Base-by-base conservation (phyloP, 2,888 invertebrate genomes). In the Rhamnusium bicolor region DNA sequence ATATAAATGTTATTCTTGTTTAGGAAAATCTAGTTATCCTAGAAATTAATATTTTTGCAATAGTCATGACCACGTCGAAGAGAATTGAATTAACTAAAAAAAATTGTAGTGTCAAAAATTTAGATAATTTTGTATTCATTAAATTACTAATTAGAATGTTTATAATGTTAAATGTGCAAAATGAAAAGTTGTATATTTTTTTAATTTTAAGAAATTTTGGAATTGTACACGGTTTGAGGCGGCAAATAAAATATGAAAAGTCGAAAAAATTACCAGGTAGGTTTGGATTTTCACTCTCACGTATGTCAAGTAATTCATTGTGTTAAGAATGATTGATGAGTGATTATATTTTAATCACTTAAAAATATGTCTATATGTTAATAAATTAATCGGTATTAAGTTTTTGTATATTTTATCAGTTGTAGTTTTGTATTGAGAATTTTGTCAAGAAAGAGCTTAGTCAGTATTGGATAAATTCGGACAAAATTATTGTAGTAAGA, bases 121-220 rank as follows among this genome's bases (percentile, higher is more conserved):
- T 65, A 65, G 65, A 53, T 53, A 65, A 32, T 65, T 65, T 65
- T 65, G n/a, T 65, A 53, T 53, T 65, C n/a, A 49, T 6, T 24
- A 4, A 40, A 12, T 40, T 40, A 40, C 40, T n/a, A 24, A n/a
- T 40, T 47, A 32, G 49, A 8, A 19, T 63, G 63, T 63, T 32
- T 40, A 32, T 63, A 47, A 27, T 51, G 51, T 8, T 63, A 27
- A 51, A 62, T 27, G 49, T 63, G 63, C 51, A 27, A 63, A 58
- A 18, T 29, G 8, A 58, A 16, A 58, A 40, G 40, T 40, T 54
- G 54, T 54, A 54, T 54, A 54, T 54, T 54, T 54, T 54, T 54
- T 54, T 54, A 54, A 54, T 54, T 54, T 54, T 54, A 54, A 54
- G 54, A 7, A n/a, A 1, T 54, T 24, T 12, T 12, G 54, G 14